Evolutionary conservation across 1,140 invertebrate genomes (phyloP).

Genomic region (Dryas iulia): DNA sequence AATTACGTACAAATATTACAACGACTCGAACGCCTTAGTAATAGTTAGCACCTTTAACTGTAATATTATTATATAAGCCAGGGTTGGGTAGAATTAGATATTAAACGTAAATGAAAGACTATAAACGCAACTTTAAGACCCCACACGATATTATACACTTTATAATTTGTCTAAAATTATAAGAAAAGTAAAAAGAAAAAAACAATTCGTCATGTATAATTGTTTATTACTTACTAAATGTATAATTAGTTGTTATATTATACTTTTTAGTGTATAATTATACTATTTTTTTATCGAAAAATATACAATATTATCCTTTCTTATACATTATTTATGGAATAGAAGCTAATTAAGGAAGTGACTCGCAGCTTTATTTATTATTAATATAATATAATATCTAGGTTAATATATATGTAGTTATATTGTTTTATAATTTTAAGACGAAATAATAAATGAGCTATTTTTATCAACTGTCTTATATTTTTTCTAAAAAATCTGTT

Average conservation of each 20-base stretch:
- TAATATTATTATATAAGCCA: not conserved
- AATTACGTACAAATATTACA: not conserved
- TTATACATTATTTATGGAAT: not conserved
- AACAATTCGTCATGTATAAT: not conserved
- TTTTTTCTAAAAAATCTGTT: no score
- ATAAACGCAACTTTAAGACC: constrained; percentile 8
- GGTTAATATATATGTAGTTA: no score
- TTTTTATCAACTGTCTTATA: no score
- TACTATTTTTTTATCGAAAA: not conserved
- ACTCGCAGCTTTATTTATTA: constrained; percentile 19
- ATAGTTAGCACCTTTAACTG: not conserved
- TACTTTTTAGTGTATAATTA: not conserved
- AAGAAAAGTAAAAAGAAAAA: not conserved
- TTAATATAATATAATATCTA: no score
- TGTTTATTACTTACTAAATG: not conserved
- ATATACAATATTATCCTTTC: not conserved
- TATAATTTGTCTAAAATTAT: not conserved
- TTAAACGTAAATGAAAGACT: constrained; percentile 27
- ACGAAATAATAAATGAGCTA: constrained; percentile 11
- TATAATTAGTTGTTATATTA: no score
- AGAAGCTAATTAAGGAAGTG: not conserved
- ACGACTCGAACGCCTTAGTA: no score
- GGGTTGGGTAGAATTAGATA: constrained; percentile 24
- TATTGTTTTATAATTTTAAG: constrained; percentile 34
- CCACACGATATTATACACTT: not conserved